Conservation (phyloP, 2,113 vertebrate genomes). For the Smithornis capensis region DNA sequence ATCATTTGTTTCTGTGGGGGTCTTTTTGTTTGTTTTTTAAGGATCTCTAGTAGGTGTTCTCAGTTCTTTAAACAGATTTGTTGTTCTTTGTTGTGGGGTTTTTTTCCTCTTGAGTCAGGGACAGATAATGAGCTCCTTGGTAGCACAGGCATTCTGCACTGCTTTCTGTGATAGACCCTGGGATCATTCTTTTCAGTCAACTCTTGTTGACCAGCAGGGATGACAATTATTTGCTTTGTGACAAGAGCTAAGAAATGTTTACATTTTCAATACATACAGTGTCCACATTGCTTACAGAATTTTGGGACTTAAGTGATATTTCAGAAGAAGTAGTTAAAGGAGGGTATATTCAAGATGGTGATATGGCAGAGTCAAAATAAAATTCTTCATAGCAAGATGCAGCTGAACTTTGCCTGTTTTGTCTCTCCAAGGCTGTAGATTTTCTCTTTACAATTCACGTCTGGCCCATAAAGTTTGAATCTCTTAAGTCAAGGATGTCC, state of each 20-base stretch:
- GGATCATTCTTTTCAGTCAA: background rate
- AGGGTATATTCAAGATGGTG: background rate
- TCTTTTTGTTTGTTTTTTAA: background rate
- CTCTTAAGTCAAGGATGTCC: background rate
- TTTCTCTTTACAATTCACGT: background rate
- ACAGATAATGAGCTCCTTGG: background rate
- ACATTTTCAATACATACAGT: background rate
- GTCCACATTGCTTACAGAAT: background rate
- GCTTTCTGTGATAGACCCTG: background rate
- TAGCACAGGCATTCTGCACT: background rate
- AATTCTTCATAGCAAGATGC: background rate
- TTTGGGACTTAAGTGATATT: background rate
- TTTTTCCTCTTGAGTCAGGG: rapidly evolving
- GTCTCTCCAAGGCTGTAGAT: background rate
- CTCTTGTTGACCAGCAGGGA: background rate
- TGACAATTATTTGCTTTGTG: background rate
- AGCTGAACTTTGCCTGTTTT: background rate
- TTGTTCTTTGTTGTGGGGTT: background rate
- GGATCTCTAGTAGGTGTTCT: background rate
- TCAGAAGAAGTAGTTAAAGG: background rate
- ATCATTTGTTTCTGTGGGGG: background rate
- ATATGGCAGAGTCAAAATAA: background rate
- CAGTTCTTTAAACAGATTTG: background rate
- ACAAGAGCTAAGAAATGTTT: background rate
- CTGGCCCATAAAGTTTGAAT: background rate